Percentiles rank a stretch among this genome's conserved stretches.
Evolutionary conservation across 2,888 invertebrate species (phyloP).

Genomic region (Cantharis nigra): DNA sequence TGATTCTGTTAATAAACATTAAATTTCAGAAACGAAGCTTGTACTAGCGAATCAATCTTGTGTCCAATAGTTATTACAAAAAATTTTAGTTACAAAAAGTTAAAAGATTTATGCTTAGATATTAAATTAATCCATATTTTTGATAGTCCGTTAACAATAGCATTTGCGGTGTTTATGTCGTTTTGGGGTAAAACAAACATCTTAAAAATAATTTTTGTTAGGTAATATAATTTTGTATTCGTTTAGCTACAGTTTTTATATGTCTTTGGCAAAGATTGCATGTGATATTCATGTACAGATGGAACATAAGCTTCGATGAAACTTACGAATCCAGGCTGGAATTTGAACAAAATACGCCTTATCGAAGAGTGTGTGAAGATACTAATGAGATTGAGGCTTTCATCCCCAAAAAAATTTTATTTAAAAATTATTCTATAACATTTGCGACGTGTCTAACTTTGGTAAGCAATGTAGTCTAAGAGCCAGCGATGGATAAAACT

Average conservation of each 20-base stretch:
- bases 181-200: slow-evolving; percentile 47
- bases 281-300: slow-evolving; percentile 43
- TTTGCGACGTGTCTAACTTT: slow-evolving; percentile 30
- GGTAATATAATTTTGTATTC: not conserved
- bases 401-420: slow-evolving; percentile 8
- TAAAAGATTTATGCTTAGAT: slow-evolving; percentile 60
- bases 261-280: slow-evolving; percentile 47
- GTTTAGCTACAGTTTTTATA: slow-evolving; percentile 44
- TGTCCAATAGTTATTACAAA: slow-evolving; percentile 63
- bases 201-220: not conserved
- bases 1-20: too few species aligned
- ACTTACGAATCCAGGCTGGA: not conserved
- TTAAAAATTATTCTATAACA: slow-evolving; percentile 23
- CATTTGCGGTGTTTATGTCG: slow-evolving; percentile 47
- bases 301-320: slow-evolving; percentile 39
- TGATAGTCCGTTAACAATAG: slow-evolving; percentile 45
- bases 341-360: slow-evolving; percentile 22
- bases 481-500: too few species aligned
- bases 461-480: slow-evolving; percentile 15
- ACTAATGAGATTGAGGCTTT: slow-evolving; percentile 34
- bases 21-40: slow-evolving; percentile 42
- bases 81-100: slow-evolving; percentile 57
- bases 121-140: slow-evolving; percentile 55
- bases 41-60: slow-evolving; percentile 52
- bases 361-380: slow-evolving; percentile 22